Evolutionary conservation across 1,140 invertebrate species (phyloP).

Genomic region (Popillia japonica): DNA sequence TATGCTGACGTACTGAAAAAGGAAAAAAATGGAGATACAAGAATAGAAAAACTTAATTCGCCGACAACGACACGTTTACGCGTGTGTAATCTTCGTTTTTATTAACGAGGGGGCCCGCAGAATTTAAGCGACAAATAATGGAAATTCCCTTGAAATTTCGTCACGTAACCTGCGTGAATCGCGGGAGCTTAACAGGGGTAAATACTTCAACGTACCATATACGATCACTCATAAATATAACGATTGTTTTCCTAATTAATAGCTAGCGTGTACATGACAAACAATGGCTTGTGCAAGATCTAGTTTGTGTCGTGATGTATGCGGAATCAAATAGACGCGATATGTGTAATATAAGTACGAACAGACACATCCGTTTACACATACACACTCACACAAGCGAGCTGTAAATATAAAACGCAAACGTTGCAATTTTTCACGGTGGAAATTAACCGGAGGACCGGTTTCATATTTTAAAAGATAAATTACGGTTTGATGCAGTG

Average conservation of each 20-base stretch:
- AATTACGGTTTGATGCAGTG: not conserved
- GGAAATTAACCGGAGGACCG: not conserved
- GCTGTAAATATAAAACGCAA: no score
- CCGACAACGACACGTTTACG: not conserved
- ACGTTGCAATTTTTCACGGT: constrained; percentile 1
- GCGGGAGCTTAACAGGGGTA: not conserved
- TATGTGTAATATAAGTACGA: not conserved
- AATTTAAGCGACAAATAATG: not conserved
- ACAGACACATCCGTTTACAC: no score
- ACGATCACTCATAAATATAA: constrained; percentile 11
- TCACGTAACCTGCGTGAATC: not conserved
- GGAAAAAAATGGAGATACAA: not conserved
- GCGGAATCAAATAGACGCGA: not conserved
- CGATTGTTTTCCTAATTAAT: constrained; percentile 11
- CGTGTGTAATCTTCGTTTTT: not conserved
- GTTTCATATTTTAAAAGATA: constrained; percentile 4
- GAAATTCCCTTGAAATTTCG: constrained; percentile 5
- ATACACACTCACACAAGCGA: no score
- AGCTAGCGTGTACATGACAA: constrained; percentile 3
- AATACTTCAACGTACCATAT: constrained; percentile 4
- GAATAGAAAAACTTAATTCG: not conserved
- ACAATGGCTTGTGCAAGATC: constrained; percentile 9
- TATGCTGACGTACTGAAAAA: not conserved
- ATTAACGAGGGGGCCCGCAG: not conserved
- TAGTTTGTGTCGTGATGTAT: constrained; percentile 6